These are phyloP conservation scores for Hirtodrosophila duncani DNA, from an alignment of 2,888 invertebrate species.

Conservation along the genomic window DNA sequence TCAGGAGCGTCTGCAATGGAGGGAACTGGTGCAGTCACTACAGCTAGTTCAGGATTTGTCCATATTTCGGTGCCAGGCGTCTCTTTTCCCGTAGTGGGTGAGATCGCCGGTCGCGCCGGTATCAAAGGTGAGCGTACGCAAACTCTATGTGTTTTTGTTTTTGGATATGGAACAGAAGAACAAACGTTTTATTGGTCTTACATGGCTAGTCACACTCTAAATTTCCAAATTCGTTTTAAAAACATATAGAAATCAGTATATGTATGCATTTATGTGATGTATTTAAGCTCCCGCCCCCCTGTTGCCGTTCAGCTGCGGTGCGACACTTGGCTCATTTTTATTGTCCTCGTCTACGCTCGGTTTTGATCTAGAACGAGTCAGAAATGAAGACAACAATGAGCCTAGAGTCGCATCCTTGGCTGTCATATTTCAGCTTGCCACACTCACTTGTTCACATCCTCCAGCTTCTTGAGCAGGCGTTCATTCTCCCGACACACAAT, in stretches of 20 bases:
- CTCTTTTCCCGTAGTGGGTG: conserved; percentile 79
- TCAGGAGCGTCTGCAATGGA: no score
- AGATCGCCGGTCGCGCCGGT: conserved; percentile 86
- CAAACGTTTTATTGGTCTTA: conserved; percentile 43
- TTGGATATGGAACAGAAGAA: conserved; percentile 36
- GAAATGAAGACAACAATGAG: conserved; percentile 70
- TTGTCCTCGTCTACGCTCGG: conserved; percentile 64
- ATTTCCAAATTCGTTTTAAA: conserved; percentile 40
- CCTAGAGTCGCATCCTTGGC: conserved; percentile 30
- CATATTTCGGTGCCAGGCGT: conserved; percentile 82
- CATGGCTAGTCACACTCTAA: conserved; percentile 56
- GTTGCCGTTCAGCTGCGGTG: conserved; percentile 13
- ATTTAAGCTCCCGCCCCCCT: no score
- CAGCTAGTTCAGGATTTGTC: conserved; percentile 82
- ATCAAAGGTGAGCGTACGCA: conserved; percentile 91
- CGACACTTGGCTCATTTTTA: conserved; percentile 57
- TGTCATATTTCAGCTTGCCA: background rate
- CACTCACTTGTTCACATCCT: conserved; percentile 91
- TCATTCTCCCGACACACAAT: conserved; percentile 94
- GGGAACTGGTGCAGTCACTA: conserved; percentile 7
- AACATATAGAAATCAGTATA: conserved; percentile 19
- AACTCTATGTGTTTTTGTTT: conserved; percentile 79
- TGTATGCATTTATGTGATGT: conserved; percentile 1
- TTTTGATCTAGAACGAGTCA: conserved; percentile 69
- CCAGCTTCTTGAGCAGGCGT: conserved; percentile 89